Evolutionary conservation across 2,797 vertebrate genomes (phyloP), one percentile per base, ranked within the genome.

Genomic region (Parambassis ranga): DNA sequence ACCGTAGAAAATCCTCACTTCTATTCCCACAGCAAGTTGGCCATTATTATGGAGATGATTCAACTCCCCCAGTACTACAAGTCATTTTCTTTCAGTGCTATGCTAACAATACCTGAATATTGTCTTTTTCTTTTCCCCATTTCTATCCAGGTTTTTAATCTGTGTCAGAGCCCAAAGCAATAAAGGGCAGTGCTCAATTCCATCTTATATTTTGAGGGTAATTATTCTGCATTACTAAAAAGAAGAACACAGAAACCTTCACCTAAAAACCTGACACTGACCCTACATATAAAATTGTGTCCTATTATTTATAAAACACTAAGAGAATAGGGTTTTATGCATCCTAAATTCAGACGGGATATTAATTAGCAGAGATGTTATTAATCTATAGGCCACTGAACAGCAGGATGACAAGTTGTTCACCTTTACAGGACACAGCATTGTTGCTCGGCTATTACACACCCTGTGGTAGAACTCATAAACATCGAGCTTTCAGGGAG

Each of bases 401-500:
- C 80, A 74, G 65, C 59, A 61, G 71, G 65, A 75, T 69, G 77
- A 86, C 71, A 63, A 64, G 60, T 73, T 52, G 49, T 87, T 92
- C 87, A 91, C 90, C 89, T 90, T 87, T 88, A 85, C 82, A 92
- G 86, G 87, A 90, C 68, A 65, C 51, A 70, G 67, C 60, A 36
- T 41, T 62, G 33, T 14, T 30, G 67, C 81, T 63, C 39, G 60
- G 71, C 77, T 86, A 88, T 88, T 89, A 87, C 70, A 88, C 80
- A 74, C 71, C 64, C 70, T 13, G 77, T 67, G 81, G 79, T 83
- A 84, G 78, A 86, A 81, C 86, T 89, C 85, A 87, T 89, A 91
- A 92, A 92, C 85, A 89, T 69, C 31, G 46, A 75, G 79, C 87
- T 89, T 84, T 91, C 87, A 83, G 83, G 77, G 80, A 88, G 85